These are phyloP conservation scores for Trinorchestia longiramus DNA, from an alignment of 1,140 invertebrate species.

Conservation along the genomic window DNA sequence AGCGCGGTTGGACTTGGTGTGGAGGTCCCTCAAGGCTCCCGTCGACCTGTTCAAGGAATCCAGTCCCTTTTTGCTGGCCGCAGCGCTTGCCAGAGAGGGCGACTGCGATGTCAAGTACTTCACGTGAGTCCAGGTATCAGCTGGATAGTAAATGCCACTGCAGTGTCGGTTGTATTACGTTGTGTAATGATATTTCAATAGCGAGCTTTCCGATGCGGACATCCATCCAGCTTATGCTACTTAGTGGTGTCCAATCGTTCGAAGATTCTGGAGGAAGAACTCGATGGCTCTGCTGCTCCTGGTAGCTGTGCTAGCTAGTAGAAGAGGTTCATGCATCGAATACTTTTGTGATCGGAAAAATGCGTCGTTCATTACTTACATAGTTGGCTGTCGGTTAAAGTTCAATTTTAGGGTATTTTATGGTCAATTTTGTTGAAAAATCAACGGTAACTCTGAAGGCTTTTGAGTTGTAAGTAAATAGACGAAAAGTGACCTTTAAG, in stretches of 20 bases:
- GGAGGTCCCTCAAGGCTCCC: conserved; percentile 71
- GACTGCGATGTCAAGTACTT: conserved; percentile 70
- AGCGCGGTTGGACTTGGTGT: conserved; percentile 74
- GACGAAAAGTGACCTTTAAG: neutral
- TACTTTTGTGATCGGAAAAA: neutral
- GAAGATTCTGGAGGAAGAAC: neutral
- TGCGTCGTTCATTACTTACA: neutral
- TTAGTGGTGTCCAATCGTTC: neutral
- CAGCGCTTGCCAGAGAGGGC: conserved; percentile 73
- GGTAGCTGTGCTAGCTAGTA: neutral
- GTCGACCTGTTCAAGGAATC: conserved; percentile 71
- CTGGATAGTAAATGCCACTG: neutral
- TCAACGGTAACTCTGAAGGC: neutral
- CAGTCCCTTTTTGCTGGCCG: conserved; percentile 72
- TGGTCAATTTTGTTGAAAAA: neutral
- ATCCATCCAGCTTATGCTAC: too few species aligned
- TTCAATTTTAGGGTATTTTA: neutral
- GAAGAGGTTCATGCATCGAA: neutral
- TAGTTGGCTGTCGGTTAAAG: neutral
- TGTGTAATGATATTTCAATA: neutral
- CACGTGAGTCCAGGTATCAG: conserved; percentile 16
- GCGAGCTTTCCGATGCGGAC: neutral
- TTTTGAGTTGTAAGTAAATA: neutral
- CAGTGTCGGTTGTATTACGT: neutral
- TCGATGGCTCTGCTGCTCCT: neutral